Conservation (phyloP, 2,113 vertebrate genomes). For the Ginglymostoma cirratum region DNA sequence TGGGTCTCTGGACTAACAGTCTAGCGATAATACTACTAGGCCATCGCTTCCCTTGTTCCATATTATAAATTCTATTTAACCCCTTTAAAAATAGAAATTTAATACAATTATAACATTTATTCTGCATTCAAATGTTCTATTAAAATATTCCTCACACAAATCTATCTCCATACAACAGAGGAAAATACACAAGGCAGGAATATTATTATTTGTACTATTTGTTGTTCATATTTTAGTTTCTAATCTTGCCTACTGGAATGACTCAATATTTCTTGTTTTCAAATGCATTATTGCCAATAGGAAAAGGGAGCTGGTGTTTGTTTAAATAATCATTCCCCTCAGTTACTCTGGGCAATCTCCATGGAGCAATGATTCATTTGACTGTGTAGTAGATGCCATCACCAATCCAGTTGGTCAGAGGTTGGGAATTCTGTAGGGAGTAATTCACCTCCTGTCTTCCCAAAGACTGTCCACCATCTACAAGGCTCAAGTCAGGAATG, state of each 20-base stretch:
- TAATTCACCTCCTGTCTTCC: neutral
- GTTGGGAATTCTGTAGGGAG: neutral
- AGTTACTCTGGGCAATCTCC: neutral
- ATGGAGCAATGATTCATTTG: neutral
- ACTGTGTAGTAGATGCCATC: neutral
- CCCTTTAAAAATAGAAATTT: neutral
- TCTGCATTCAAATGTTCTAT: neutral
- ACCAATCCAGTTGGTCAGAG: neutral
- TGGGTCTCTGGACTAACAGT: too few relatives aligned
- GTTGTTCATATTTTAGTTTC: neutral
- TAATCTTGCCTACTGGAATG: neutral
- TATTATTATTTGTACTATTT: neutral
- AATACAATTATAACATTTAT: neutral
- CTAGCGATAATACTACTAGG: too few relatives aligned
- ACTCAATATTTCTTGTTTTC: neutral
- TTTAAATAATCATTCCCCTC: neutral
- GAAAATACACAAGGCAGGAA: neutral
- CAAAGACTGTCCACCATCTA: neutral
- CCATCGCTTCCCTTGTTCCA: too few relatives aligned
- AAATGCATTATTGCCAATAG: neutral
- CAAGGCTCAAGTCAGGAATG: neutral
- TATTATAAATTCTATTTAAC: neutral
- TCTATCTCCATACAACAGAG: neutral
- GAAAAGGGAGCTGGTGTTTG: neutral
- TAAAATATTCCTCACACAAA: neutral